phyloP scores from a whole-genome alignment of 2,888 invertebrate species.

The Andrena bucephala region DNA sequence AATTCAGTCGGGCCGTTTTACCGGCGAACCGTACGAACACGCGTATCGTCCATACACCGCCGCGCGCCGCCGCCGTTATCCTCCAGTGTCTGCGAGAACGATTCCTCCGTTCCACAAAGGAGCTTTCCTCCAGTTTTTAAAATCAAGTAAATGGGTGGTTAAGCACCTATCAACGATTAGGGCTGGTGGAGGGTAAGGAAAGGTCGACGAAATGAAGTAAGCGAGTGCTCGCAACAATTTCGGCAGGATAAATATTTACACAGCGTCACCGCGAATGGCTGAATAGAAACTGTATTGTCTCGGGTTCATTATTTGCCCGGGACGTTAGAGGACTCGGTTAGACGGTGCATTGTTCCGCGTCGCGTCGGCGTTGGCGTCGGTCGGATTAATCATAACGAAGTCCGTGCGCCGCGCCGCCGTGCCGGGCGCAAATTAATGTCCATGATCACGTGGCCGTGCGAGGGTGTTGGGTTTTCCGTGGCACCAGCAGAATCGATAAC shows the following conservation, averaged over 20 bases:
- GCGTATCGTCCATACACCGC: neutral
- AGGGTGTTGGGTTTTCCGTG: constrained; percentile 33
- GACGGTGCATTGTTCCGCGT: constrained; percentile 25
- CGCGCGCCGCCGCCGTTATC: neutral
- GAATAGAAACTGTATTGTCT: constrained; percentile 33
- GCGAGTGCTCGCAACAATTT: constrained; percentile 13
- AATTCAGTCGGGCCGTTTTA: constrained; percentile 15
- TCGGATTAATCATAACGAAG: constrained; percentile 55
- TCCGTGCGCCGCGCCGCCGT: neutral
- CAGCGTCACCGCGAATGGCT: neutral
- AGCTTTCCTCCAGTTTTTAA: neutral
- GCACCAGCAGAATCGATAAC: constrained; percentile 63
- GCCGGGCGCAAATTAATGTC: constrained; percentile 49
- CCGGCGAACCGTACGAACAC: neutral
- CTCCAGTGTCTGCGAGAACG: too few relatives aligned
- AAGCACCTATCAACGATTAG: neutral
- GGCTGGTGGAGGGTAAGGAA: neutral
- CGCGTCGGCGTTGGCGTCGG: too few relatives aligned
- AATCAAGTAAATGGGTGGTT: neutral
- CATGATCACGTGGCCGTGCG: constrained; percentile 34
- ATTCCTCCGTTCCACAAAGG: too few relatives aligned
- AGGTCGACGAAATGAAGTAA: neutral
- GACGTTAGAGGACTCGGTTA: constrained; percentile 9
- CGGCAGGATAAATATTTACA: constrained; percentile 33
- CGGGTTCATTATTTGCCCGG: constrained; percentile 37